Evolutionary conservation across 2,888 invertebrate genomes (phyloP).

Genomic region (Apomyelois bistriatella): DNA sequence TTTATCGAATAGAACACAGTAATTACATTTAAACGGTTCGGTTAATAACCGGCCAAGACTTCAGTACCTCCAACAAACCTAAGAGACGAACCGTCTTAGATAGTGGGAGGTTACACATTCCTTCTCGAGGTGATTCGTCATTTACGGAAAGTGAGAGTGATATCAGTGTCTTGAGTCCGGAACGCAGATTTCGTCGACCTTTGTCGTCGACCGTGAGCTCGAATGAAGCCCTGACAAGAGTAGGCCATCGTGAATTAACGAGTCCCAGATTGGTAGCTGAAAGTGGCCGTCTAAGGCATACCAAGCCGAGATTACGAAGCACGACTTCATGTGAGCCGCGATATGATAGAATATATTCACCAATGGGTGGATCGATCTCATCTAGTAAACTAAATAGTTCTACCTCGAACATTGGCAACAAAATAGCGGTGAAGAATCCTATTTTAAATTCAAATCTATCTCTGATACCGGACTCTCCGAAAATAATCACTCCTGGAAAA

Average conservation of each 20-base stretch:
- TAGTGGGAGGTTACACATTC: conserved; percentile 46
- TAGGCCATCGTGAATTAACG: conserved; percentile 60
- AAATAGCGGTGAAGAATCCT: conserved; percentile 48
- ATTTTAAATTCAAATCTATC: conserved; percentile 70
- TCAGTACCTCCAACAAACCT: conserved; percentile 41
- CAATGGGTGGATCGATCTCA: conserved; percentile 61
- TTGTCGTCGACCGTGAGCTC: conserved; percentile 67
- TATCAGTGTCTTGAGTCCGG: conserved; percentile 62
- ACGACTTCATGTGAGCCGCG: conserved; percentile 71
- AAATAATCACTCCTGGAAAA: conserved; percentile 62
- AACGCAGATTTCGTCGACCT: conserved; percentile 60
- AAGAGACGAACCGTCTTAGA: conserved; percentile 56
- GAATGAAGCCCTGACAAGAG: conserved; percentile 64
- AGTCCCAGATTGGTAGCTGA: conserved; percentile 66
- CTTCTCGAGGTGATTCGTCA: conserved; percentile 57
- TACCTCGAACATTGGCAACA: conserved; percentile 54
- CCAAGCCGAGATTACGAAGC: conserved; percentile 62
- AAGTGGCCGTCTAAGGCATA: conserved; percentile 48
- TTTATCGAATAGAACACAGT: too few species aligned
- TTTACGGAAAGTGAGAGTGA: conserved; percentile 73
- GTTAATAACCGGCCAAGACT: conserved; percentile 56
- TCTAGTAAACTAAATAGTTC: conserved; percentile 63
- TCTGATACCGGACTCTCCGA: conserved; percentile 68
- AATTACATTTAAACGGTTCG: too few species aligned
- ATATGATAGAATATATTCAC: conserved; percentile 70